phyloP scores from a whole-genome alignment of 2,888 invertebrate species.

The Ennomos erosarius region DNA sequence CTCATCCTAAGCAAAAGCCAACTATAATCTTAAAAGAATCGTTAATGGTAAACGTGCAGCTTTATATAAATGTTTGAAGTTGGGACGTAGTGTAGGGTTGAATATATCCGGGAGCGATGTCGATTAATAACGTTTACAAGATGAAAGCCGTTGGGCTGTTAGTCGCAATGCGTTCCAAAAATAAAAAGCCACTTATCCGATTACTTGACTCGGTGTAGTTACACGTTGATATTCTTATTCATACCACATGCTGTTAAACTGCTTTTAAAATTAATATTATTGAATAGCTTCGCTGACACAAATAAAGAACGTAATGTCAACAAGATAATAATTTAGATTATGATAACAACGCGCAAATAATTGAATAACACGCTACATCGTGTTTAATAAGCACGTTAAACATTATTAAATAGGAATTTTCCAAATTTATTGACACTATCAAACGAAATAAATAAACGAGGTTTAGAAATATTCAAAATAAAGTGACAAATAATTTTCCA shows the following conservation, averaged over 20 bases:
- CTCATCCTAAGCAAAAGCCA: neutral
- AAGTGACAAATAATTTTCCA: conserved; percentile 30
- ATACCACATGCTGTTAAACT: conserved; percentile 43
- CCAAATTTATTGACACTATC: conserved; percentile 16
- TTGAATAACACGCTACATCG: conserved; percentile 16
- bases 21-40: conserved; percentile 10
- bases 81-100: conserved; percentile 50
- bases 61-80: conserved; percentile 34
- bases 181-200: conserved; percentile 74
- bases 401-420: conserved; percentile 23
- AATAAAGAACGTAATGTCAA: conserved; percentile 22
- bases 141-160: conserved; percentile 73
- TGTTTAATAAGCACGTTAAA: conserved; percentile 28
- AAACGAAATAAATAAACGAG: conserved; percentile 17
- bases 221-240: conserved; percentile 49
- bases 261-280: conserved; percentile 16
- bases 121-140: conserved; percentile 84
- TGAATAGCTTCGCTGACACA: conserved; percentile 15
- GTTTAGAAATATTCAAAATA: conserved; percentile 20
- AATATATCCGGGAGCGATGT: conserved; percentile 75
- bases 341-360: conserved; percentile 23
- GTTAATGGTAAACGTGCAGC: conserved; percentile 45
- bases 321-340: conserved; percentile 23
- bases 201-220: conserved; percentile 78
- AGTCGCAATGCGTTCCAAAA: conserved; percentile 80